phyloP scores from a whole-genome alignment of 1,140 invertebrate species.

The Pentalonia nigronervosa region DNA sequence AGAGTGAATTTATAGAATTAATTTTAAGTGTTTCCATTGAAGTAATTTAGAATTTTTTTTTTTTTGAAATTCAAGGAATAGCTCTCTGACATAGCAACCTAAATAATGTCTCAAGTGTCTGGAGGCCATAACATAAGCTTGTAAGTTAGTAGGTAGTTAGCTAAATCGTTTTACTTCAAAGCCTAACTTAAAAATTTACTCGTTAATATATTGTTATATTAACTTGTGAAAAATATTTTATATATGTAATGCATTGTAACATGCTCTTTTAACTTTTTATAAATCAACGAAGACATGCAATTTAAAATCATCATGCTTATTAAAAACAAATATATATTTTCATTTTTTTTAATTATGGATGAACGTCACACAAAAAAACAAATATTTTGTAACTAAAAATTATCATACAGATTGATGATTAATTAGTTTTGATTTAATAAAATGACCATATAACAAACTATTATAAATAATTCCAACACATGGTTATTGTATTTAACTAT shows the following conservation, averaged over 20 bases:
- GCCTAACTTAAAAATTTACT: not conserved
- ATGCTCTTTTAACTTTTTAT: not conserved
- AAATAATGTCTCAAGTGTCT: not conserved
- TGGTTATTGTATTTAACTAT: not conserved
- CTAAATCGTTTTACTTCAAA: not conserved
- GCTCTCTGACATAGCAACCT: not conserved
- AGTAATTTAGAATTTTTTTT: not conserved
- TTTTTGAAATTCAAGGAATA: not conserved
- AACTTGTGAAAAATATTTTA: not conserved
- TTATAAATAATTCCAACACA: not conserved
- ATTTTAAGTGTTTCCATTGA: not conserved
- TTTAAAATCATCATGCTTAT: not conserved
- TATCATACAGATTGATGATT: not conserved
- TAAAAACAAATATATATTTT: too few relatives aligned
- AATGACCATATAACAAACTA: not conserved
- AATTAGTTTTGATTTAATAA: not conserved
- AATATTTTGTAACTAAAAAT: not conserved
- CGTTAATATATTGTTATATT: not conserved
- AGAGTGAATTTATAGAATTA: not conserved
- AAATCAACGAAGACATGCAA: not conserved
- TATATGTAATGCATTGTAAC: not conserved
- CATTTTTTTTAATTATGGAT: not conserved
- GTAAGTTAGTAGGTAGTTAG: not conserved
- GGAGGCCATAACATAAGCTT: not conserved
- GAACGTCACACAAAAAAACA: not conserved